Evolutionary conservation across 1,140 invertebrate species (phyloP), one percentile per base, ranked within the genome.

Genomic region (Reticulitermes speratus): DNA sequence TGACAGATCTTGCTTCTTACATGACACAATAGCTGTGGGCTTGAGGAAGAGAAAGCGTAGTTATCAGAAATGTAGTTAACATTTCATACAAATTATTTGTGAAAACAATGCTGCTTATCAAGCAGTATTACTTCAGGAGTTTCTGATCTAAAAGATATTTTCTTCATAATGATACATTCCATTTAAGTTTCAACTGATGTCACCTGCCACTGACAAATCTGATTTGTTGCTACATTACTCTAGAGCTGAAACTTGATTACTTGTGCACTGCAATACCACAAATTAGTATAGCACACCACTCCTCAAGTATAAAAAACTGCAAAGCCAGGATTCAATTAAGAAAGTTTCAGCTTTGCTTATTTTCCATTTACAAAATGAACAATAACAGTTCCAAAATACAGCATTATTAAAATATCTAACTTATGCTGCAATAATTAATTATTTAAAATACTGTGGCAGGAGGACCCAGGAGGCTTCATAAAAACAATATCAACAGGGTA

Each of bases 401-500:
- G 65, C 11, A 75, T 30, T 75, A 75, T 75, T 30, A 75, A 75
- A 75, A 75, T 75, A 75, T 75, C 65, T 75, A 75, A 11, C 9
- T 75, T 75, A 6, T 75, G 25, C n/a, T 75, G 65, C 2, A 75
- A 75, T 30, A 75, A n/a, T 65, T 75, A n/a, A 75, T 75, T 75
- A 75, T 75, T 75, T 75, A 75, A 75, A 75, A 75, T 75, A 75
- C 65, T 75, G 25, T 6, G n/a, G 25, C 7, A 65, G 59, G 65
- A 75, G 65, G 65, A 30, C 65, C 65, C 65, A 75, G 65, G n/a
- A 9, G 25, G 59, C 3, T 75, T 75, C 11, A 44, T 30, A 84
- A 45, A 55, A n/a, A 84, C 83, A 84, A 45, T 45, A 45, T 45
- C 83, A 45, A 30, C 8, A 55, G 48, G 32, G 83, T 84, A 84